These are phyloP conservation scores for Vimba vimba DNA, from an alignment of 2,113 vertebrate species.

Conservation along the genomic window DNA sequence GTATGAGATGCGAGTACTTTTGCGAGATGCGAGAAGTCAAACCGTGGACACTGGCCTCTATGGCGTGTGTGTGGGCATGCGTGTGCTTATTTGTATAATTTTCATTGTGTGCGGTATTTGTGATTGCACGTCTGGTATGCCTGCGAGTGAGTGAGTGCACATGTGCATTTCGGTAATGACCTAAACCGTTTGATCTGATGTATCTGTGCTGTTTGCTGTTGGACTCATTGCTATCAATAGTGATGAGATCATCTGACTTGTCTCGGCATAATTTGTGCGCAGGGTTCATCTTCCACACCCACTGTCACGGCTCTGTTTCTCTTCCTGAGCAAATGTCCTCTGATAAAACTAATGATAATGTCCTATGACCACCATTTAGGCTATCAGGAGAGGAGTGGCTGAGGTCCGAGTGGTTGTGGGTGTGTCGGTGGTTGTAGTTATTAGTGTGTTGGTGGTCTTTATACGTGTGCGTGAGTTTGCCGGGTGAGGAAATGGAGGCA, in stretches of 20 bases:
- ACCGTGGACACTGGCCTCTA: not conserved
- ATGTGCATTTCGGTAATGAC: conserved; percentile 45
- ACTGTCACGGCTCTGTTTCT: conserved; percentile 52
- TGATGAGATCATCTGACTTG: conserved; percentile 45
- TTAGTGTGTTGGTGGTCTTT: conserved; percentile 58
- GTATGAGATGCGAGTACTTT: not conserved
- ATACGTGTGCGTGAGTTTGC: conserved; percentile 45
- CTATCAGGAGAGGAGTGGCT: not conserved
- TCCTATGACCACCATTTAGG: conserved; percentile 18
- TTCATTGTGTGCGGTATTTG: conserved; percentile 39
- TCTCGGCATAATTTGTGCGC: conserved; percentile 42
- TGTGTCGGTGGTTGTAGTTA: conserved; percentile 44
- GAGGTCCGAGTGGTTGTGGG: not conserved
- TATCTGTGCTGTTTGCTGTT: conserved; percentile 40
- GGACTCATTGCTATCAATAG: conserved; percentile 51
- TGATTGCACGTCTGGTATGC: conserved; percentile 40
- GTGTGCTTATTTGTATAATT: conserved; percentile 21
- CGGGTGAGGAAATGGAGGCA: not conserved
- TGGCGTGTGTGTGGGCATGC: conserved; percentile 15
- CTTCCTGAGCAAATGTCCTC: conserved; percentile 36
- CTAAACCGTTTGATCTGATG: conserved; percentile 49
- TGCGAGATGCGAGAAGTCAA: too few relatives aligned
- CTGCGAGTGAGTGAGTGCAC: conserved; percentile 43
- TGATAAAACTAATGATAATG: conserved; percentile 40
- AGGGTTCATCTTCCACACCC: conserved; percentile 56